These are phyloP conservation scores for Gymnothorax reevesii DNA, from an alignment of 2,797 vertebrate genomes.

Conservation along the genomic window DNA sequence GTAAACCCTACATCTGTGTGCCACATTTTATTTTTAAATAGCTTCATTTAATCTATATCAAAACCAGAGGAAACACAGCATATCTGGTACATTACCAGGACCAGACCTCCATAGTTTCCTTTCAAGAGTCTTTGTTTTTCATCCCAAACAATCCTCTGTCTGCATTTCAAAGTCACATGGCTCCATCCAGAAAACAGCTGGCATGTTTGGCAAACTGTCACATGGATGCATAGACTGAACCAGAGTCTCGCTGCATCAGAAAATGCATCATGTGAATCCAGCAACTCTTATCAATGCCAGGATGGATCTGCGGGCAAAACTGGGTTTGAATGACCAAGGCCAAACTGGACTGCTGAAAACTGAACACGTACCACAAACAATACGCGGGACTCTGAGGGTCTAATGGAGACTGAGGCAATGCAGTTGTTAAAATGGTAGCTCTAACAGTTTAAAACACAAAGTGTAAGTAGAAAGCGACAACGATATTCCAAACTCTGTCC, in stretches of 20 bases:
- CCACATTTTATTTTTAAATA: not conserved
- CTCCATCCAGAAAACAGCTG: not conserved
- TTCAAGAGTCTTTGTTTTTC: not conserved
- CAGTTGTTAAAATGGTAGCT: not conserved
- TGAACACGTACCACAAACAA: not conserved
- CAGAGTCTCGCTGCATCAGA: no score
- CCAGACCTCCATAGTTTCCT: not conserved
- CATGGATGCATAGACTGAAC: not conserved
- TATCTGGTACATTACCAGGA: not conserved
- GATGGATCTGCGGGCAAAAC: not conserved
- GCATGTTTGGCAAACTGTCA: not conserved
- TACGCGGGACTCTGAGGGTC: not conserved
- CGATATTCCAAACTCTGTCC: not conserved
- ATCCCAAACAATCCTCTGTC: not conserved
- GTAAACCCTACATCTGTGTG: not conserved
- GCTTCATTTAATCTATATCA: not conserved
- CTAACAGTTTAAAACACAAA: not conserved
- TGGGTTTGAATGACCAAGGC: not conserved
- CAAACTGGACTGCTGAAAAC: not conserved
- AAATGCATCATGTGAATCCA: not conserved
- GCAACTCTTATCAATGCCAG: not conserved
- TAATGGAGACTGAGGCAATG: not conserved
- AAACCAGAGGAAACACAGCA: not conserved
- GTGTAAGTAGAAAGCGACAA: not conserved
- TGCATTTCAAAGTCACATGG: constrained; percentile 13